Evolutionary conservation across 1,140 invertebrate species (phyloP), one percentile per base, ranked within the genome.

Genomic region (Drosophila takahashii): DNA sequence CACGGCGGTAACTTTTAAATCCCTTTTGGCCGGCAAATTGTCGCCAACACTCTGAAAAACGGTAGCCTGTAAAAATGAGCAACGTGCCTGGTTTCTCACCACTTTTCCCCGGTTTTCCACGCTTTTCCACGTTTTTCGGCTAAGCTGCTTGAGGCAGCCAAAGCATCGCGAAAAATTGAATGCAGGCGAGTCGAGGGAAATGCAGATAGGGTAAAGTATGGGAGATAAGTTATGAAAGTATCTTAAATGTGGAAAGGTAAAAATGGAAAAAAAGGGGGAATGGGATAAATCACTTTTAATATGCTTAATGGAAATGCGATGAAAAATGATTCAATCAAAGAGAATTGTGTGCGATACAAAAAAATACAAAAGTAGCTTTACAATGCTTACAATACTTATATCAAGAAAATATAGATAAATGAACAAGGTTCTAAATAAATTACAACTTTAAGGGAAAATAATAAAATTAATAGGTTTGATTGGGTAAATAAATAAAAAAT

Each of bases 11-110:
- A 85, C 83, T 87, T 85, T 85, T 85, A 78, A 85, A 85, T 85
- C 81, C 81, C 74, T 65, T 66, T 73, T 85, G 77, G 73, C 62
- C 83, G 64, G 81, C 81, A 81, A 85, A 85, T 85, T 85, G 81
- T 86, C 77, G 73, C 73, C 66, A 70, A 34, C 67, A 57, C 64
- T 34, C 18, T 44, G 50, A 56, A 54, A 58, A 44, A 34, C 32
- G 36, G 45, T 26, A 3, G 11, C 42, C 15, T 27, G 39, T 8
- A 42, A 58, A 32, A 48, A 58, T 51, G 54, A 65, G 47, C 61
- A 36, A 42, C 37, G 37, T 56, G 56, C 29, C 27, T 10, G 32
- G 59, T 62, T 66, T 66, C 36, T 22, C 51, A 18, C 41, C 32
- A 15, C 15, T 44, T 44, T 27, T 16, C 15, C 39, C 8, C 3